phyloP scores from a whole-genome alignment of 2,888 invertebrate genomes.

The Poecilus cupreus region DNA sequence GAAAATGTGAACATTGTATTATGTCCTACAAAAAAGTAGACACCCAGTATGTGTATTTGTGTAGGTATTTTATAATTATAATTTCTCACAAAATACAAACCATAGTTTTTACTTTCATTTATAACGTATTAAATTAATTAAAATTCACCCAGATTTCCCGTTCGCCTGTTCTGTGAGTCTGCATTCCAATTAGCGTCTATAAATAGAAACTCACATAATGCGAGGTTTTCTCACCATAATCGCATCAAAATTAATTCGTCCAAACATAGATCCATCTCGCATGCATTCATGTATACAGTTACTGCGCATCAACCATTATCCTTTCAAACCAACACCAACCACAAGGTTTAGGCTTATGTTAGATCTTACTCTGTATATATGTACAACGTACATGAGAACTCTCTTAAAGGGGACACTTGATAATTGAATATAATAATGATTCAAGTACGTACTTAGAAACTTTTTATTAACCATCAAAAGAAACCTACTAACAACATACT shows the following conservation, averaged over 20 bases:
- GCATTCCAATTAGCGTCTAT: neutral
- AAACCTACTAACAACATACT: neutral
- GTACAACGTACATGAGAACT: neutral
- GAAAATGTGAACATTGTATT: no score
- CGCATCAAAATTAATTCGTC: conserved; percentile 42
- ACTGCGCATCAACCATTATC: neutral
- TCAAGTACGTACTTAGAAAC: conserved; percentile 17
- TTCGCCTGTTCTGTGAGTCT: neutral
- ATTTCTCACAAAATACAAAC: no score
- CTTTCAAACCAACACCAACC: neutral
- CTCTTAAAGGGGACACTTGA: conserved; percentile 13
- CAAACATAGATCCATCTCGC: conserved; percentile 15
- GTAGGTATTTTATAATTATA: no score
- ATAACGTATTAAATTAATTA: neutral
- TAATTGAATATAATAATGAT: conserved; percentile 21
- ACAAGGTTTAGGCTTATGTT: neutral
- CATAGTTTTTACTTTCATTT: no score
- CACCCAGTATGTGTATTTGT: no score
- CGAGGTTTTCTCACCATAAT: conserved; percentile 1
- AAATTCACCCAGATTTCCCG: neutral
- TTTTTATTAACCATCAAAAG: conserved; percentile 2
- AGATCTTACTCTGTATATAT: neutral
- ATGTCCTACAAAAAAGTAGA: no score
- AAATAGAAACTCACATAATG: neutral
- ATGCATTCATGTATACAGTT: neutral